These are phyloP conservation scores for Oncorhynchus kisutch DNA, from an alignment of 2,113 vertebrate species.

Conservation along the genomic window DNA sequence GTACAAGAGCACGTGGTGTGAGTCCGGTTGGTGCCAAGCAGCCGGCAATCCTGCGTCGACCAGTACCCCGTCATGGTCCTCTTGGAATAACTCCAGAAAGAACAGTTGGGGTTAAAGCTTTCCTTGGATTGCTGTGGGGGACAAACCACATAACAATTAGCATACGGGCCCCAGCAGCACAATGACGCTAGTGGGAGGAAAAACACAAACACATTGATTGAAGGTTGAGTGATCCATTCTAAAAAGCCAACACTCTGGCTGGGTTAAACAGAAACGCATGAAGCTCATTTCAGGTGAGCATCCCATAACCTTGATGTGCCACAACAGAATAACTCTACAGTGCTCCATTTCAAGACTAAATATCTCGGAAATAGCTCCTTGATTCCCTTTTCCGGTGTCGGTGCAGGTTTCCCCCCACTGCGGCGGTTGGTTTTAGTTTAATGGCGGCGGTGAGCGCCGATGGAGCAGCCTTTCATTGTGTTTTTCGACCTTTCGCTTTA, in stretches of 20 bases:
- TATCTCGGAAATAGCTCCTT: background rate
- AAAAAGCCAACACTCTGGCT: background rate
- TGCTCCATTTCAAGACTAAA: slow-evolving; percentile 10
- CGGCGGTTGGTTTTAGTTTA: background rate
- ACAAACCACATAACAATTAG: slow-evolving; percentile 8
- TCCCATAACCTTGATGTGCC: background rate
- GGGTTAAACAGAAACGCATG: slow-evolving; percentile 1
- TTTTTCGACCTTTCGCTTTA: slow-evolving; percentile 60
- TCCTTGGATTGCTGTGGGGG: slow-evolving; percentile 89
- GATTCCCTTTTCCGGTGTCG: background rate
- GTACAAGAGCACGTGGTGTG: slow-evolving; percentile 98
- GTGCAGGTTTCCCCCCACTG: background rate
- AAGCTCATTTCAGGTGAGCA: background rate
- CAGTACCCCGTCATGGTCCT: slow-evolving; percentile 92
- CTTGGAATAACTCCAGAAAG: slow-evolving; percentile 97
- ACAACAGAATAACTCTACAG: background rate
- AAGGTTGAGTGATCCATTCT: background rate
- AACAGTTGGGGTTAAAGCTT: slow-evolving; percentile 99
- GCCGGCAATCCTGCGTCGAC: slow-evolving; percentile 96
- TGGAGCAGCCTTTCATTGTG: slow-evolving; percentile 36
- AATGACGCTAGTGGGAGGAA: background rate
- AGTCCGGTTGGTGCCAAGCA: slow-evolving; percentile 89
- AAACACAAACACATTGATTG: background rate
- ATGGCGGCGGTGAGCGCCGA: slow-evolving; percentile 17
- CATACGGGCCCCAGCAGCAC: background rate